phyloP scores from a whole-genome alignment of 2,113 vertebrate genomes.

The Cyprinodon brontotheroides region DNA sequence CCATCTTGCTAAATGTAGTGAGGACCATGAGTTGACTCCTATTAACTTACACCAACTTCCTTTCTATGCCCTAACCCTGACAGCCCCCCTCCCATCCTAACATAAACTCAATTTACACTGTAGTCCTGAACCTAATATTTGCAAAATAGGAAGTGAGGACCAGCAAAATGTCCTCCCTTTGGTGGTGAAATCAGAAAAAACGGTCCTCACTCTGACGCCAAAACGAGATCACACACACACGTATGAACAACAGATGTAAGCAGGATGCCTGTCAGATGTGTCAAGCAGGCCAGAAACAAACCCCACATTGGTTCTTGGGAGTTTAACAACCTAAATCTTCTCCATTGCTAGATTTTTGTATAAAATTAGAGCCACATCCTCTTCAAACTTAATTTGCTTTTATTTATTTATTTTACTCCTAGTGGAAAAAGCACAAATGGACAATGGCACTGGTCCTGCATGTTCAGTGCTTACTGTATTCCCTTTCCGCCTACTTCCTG shows the following conservation, averaged over 20 bases:
- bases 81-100: too few relatives aligned
- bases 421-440: slow-evolving; percentile 12
- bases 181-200: too few relatives aligned
- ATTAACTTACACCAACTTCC: too few relatives aligned
- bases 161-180: too few relatives aligned
- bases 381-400: slow-evolving; percentile 12
- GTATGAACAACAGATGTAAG: slow-evolving; percentile 2
- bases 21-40: too few relatives aligned
- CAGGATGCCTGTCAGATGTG: slow-evolving; percentile 16
- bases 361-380: slow-evolving; percentile 9
- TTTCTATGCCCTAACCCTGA: too few relatives aligned
- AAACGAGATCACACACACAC: not conserved
- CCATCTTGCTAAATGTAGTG: too few relatives aligned
- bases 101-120: too few relatives aligned
- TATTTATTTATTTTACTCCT: not conserved
- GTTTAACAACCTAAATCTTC: not conserved
- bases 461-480: slow-evolving; percentile 8
- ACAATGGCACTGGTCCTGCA: not conserved
- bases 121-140: too few relatives aligned
- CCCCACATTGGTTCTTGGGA: slow-evolving; percentile 15
- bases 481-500: not conserved
- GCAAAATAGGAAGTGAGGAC: too few relatives aligned
- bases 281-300: slow-evolving; percentile 35
- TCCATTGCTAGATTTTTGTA: not conserved
- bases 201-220: too few relatives aligned